Evolutionary conservation across 1,140 invertebrate species (phyloP).

Genomic region (Magallana ariakensis): DNA sequence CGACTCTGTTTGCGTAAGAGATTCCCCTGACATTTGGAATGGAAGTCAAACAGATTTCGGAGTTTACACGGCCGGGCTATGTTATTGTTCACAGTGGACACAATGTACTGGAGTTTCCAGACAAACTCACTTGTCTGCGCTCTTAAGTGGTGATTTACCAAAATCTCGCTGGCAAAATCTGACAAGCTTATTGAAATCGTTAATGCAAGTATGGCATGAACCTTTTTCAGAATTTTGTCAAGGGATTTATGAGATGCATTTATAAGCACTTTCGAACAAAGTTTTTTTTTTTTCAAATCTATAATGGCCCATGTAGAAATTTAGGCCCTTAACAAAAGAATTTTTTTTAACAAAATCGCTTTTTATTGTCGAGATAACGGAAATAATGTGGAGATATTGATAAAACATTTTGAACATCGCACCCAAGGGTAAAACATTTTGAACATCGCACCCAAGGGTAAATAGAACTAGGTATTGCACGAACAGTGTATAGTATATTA

Average conservation of each 20-base stretch:
- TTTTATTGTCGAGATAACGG: too few relatives aligned
- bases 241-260: background rate
- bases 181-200: conserved; percentile 7
- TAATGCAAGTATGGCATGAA: background rate
- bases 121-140: background rate
- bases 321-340: background rate
- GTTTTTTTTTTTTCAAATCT: background rate
- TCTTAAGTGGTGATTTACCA: background rate
- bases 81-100: background rate
- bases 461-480: too few relatives aligned
- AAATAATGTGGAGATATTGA: too few relatives aligned
- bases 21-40: background rate
- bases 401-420: too few relatives aligned
- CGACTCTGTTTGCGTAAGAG: background rate
- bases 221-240: conserved; percentile 9
- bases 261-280: too few relatives aligned
- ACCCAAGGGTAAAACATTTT: too few relatives aligned
- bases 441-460: too few relatives aligned
- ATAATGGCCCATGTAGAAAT: background rate
- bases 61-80: background rate
- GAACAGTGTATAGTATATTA: too few relatives aligned
- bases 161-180: conserved; percentile 7
- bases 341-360: too few relatives aligned
- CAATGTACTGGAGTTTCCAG: background rate
- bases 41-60: conserved; percentile 16